These are phyloP conservation scores for Danio jaintianensis DNA, from an alignment of 2,797 vertebrate genomes.

Conservation along the genomic window DNA sequence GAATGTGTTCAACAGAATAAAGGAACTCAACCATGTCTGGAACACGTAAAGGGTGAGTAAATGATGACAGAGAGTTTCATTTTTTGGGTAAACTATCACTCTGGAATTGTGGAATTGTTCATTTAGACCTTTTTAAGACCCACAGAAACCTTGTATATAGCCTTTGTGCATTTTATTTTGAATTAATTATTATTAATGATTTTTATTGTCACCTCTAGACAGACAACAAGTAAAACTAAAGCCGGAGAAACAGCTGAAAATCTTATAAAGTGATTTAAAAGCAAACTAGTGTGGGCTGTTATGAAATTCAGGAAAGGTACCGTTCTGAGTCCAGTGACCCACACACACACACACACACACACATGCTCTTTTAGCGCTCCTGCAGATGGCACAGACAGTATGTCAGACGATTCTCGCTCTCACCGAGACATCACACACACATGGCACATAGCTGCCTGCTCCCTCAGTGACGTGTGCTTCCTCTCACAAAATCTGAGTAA, in stretches of 20 bases:
- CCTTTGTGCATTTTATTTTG: neutral
- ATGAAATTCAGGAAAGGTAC: constrained; percentile 54
- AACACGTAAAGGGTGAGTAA: too few species aligned
- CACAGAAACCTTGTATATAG: too few species aligned
- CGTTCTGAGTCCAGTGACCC: constrained; percentile 33
- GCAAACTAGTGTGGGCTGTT: constrained; percentile 32
- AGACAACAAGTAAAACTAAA: neutral
- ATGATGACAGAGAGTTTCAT: too few species aligned
- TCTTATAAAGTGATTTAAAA: constrained; percentile 28
- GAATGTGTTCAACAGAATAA: too few species aligned
- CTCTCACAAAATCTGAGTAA: constrained; percentile 33
- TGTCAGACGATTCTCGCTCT: constrained; percentile 51
- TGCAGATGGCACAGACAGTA: constrained; percentile 54
- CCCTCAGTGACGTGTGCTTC: constrained; percentile 43
- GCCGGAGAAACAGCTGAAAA: neutral
- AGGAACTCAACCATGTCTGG: too few species aligned
- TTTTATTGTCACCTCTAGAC: neutral
- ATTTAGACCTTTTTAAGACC: too few species aligned
- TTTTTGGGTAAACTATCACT: too few species aligned
- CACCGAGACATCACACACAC: constrained; percentile 61
- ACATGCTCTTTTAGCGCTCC: constrained; percentile 51
- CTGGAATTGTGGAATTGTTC: too few species aligned
- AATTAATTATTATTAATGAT: neutral
- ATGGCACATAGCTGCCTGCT: constrained; percentile 60
- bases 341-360: constrained; percentile 25